Evolutionary conservation across 2,113 vertebrate genomes (phyloP), one percentile per base, ranked within the genome.

Genomic region (Nannobrachium achirus): DNA sequence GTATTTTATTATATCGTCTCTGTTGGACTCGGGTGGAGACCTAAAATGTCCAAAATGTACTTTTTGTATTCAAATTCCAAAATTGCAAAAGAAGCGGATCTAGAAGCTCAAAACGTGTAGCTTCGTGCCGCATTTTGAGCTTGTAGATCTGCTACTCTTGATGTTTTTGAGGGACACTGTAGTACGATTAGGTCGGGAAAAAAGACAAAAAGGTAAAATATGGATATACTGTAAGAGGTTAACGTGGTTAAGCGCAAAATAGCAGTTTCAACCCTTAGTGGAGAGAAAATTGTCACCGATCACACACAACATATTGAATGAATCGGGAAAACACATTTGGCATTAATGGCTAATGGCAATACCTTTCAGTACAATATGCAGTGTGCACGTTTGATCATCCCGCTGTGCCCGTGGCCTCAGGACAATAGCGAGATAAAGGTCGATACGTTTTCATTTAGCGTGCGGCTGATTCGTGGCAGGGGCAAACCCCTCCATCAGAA

Each of bases 281-380:
- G 19, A 1, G 61, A 42, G 18, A 4, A 58, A 62, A 61, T 50
- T 20, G 42, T 33, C 58, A 44, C 2, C 16, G 44, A 61, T n/a
- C 18, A 8, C 25, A n/a, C n/a, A 4, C 10, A 0, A 38, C 45
- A 15, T 6, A 19, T 45, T 10, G 48, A 58, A 52, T 64, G 2
- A 46, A 69, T 0, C 62, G 56, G 25, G 25, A n/a, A 15, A 48
- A 48, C 45, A 48, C 14, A 14, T n/a, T 48, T 11, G 15, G 49
- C 16, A 61, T 55, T 46, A n/a, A n/a, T n/a, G n/a, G n/a, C n/a
- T n/a, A n/a, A 46, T 42, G 39, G 39, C 40, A 42, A 69, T 70
- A 79, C 50, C 38, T 49, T 61, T 82, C 70, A 67, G 64, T 60
- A n/a, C n/a, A n/a, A n/a, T n/a, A n/a, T n/a, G 25, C 25, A 33